Percentiles rank a stretch among this genome's conserved stretches.
Conservation (phyloP, 2,797 vertebrate species). For the Rhincodon typus region DNA sequence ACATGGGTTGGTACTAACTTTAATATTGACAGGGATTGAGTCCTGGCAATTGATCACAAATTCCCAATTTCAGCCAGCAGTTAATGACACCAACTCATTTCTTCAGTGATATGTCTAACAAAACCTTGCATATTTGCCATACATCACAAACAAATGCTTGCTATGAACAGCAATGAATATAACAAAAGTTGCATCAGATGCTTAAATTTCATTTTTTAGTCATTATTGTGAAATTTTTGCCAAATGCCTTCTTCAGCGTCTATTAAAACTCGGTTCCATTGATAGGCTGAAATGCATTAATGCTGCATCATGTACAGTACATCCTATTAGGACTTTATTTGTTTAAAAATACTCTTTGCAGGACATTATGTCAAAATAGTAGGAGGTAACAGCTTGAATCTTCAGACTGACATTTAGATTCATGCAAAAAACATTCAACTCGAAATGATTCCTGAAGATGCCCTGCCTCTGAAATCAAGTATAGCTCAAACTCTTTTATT, state of each 20-base stretch:
- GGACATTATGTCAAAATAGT: slow-evolving; percentile 56
- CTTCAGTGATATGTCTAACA: slow-evolving; percentile 54
- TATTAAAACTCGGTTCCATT: slow-evolving; percentile 40
- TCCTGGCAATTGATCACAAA: slow-evolving; percentile 29
- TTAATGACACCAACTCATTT: slow-evolving; percentile 52
- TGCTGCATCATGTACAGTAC: slow-evolving; percentile 50
- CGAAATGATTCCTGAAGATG: slow-evolving; percentile 55
- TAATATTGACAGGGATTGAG: slow-evolving; percentile 27
- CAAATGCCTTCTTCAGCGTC: slow-evolving; percentile 50
- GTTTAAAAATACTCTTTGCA: slow-evolving; percentile 55
- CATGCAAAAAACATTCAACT: slow-evolving; percentile 59
- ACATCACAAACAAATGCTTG: slow-evolving; percentile 50
- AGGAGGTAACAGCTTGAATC: slow-evolving; percentile 62
- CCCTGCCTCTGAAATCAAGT: slow-evolving; percentile 42
- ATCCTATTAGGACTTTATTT: slow-evolving; percentile 49
- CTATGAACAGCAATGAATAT: slow-evolving; percentile 53
- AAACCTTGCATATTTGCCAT: slow-evolving; percentile 50
- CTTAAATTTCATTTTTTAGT: slow-evolving; percentile 52
- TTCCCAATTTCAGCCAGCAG: slow-evolving; percentile 49
- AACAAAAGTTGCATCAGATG: slow-evolving; percentile 50
- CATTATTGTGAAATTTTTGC: slow-evolving; percentile 52
- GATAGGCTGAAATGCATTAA: slow-evolving; percentile 32
- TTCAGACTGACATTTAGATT: slow-evolving; percentile 53
- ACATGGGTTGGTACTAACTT: slow-evolving; percentile 23
- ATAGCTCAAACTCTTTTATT: slow-evolving; percentile 43